Conservation (phyloP, 2,888 invertebrate species). For the Monoplex corrugatus region DNA sequence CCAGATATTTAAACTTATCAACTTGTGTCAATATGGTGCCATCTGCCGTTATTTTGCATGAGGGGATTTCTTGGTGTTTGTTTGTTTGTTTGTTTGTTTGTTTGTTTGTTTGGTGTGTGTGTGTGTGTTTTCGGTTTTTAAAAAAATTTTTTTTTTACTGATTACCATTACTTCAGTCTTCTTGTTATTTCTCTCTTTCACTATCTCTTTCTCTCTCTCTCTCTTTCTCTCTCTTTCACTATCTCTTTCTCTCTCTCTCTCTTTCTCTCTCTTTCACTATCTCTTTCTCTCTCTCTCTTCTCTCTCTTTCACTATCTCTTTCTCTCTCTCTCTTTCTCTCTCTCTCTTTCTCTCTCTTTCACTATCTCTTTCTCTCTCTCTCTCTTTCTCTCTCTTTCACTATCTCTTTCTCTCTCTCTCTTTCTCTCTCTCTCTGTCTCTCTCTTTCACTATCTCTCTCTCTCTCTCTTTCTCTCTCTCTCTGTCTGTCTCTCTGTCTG, state of each 20-base stretch:
- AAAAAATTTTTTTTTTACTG: no score
- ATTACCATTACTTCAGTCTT: no score
- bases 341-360: conserved; percentile 38
- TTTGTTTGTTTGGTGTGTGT: no score
- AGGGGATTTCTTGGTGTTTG: no score
- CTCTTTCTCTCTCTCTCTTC: conserved; percentile 28
- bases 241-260: no score
- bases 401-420: conserved; percentile 8
- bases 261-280: not conserved
- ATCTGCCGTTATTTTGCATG: no score
- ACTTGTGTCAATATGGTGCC: no score
- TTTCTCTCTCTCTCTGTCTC: not conserved
- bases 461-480: not conserved
- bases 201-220: not conserved
- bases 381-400: not conserved
- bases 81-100: no score
- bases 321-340: conserved; percentile 40
- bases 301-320: conserved; percentile 28
- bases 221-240: conserved; percentile 1
- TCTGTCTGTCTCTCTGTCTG: not conserved
- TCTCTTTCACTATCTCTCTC: not conserved
- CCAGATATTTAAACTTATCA: no score
- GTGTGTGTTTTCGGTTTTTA: no score
- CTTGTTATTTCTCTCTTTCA: not conserved
- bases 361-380: conserved; percentile 17